Conservation (phyloP, 2,113 vertebrate genomes). For the Protomyctophum bolini region DNA sequence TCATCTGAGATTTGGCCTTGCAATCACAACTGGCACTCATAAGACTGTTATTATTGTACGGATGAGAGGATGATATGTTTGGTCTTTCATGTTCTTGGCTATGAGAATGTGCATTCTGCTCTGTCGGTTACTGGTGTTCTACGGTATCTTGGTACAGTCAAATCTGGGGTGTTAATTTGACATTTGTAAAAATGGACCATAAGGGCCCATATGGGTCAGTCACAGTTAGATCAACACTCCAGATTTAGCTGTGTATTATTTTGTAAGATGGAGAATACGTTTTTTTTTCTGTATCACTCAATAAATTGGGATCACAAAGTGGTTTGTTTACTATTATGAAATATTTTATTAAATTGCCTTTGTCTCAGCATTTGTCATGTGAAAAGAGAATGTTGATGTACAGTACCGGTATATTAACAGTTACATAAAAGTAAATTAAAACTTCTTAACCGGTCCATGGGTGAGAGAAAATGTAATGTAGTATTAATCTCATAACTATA, state of each 20-base stretch:
- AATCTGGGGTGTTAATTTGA: no score
- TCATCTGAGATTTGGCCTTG: slow-evolving; percentile 65
- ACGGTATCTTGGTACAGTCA: slow-evolving; percentile 4
- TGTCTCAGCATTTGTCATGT: background rate
- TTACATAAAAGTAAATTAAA: no score
- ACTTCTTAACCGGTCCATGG: no score
- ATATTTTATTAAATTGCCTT: background rate
- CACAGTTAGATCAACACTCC: no score
- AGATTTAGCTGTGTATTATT: slow-evolving; percentile 39
- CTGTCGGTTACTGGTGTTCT: slow-evolving; percentile 35
- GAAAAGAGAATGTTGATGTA: no score
- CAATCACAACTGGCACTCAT: slow-evolving; percentile 49
- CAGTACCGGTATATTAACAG: no score
- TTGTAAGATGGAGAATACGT: slow-evolving; percentile 58
- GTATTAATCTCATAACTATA: no score
- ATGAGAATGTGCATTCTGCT: slow-evolving; percentile 52
- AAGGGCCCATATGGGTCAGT: no score
- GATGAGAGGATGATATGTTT: slow-evolving; percentile 47
- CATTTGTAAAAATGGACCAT: no score
- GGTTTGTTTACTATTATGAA: slow-evolving; percentile 23
- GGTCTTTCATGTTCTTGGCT: slow-evolving; percentile 42
- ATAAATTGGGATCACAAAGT: slow-evolving; percentile 60
- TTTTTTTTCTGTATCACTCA: slow-evolving; percentile 66
- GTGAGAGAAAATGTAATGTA: no score
- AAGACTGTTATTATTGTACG: slow-evolving; percentile 66